These are phyloP conservation scores for Mythimna ferrago DNA, from an alignment of 2,888 invertebrate species.

Conservation along the genomic window DNA sequence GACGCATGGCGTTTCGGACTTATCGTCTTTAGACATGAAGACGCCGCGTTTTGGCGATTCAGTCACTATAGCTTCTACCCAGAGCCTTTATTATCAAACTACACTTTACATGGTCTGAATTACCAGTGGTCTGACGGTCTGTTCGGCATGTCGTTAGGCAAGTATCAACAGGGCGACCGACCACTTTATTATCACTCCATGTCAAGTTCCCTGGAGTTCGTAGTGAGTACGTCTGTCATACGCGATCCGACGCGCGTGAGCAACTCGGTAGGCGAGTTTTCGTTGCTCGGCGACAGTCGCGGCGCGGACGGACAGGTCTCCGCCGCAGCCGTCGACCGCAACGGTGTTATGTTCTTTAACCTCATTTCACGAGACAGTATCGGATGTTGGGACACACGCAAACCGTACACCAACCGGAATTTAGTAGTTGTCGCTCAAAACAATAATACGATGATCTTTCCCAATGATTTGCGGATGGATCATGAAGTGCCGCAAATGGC, in stretches of 20 bases:
- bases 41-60: constrained; percentile 92
- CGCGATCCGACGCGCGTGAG: constrained; percentile 90
- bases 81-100: constrained; percentile 93
- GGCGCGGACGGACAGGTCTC: constrained; percentile 93
- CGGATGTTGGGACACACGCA: constrained; percentile 96
- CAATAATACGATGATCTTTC: constrained; percentile 93
- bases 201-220: constrained; percentile 95
- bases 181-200: constrained; percentile 95
- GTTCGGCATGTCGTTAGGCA: constrained; percentile 94
- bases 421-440: constrained; percentile 92
- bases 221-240: constrained; percentile 93
- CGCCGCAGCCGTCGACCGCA: constrained; percentile 93
- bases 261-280: constrained; percentile 82
- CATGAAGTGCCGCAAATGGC: constrained; percentile 92
- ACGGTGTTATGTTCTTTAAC: constrained; percentile 95
- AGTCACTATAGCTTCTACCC: constrained; percentile 93
- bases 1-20: constrained; percentile 93
- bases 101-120: constrained; percentile 93
- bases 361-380: constrained; percentile 94
- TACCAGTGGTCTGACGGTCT: constrained; percentile 96
- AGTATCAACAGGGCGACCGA: constrained; percentile 90
- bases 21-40: constrained; percentile 91
- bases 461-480: constrained; percentile 95
- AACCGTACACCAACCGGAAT: constrained; percentile 92
- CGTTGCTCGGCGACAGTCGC: constrained; percentile 88